Evolutionary conservation across 2,888 invertebrate genomes (phyloP), one percentile per base, ranked within the genome.

Genomic region (Leptinotarsa peninsularis): DNA sequence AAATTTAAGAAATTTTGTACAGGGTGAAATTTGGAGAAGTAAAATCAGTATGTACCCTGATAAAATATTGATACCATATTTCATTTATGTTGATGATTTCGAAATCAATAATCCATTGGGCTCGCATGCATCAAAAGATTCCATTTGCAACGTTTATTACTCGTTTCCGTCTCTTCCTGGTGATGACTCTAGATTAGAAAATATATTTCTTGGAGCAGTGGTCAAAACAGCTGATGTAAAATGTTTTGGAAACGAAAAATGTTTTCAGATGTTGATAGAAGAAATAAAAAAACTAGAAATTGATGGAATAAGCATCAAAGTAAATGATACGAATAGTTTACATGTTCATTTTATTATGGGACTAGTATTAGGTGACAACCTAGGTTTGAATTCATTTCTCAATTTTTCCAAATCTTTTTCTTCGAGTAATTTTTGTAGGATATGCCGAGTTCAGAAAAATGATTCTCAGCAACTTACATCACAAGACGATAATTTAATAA

Each of bases 71-170:
- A 69, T 82, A 15, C 80, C 81, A 7, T 81, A 76, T 77, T 79
- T 77, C 43, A 43, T 43, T 43, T 43, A 43, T 43, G 43, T 43
- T 43, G 43, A 43, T 43, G 43, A 43, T 43, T 81, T 81, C 58
- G 83, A 83, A 81, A 82, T 82, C 27, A 83, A 81, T 67, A 81
- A 82, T 70, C 80, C 82, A n/a, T 75, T 83, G 58, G 82, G 82
- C 27, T 78, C 81, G 10, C 70, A 82, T 66, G 68, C 80, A 13
- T n/a, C 54, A 13, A 75, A 72, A 66, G 78, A 82, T 71, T 79
- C 81, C 2, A 71, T 82, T 52, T 80, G 81, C 72, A 81, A 81
- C 76, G 54, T 81, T 13, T 79, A 82, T 82, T 82, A 43, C 43
- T 43, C 43, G 43, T 43, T 43, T 43, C 43, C 43, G 10, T 43